phyloP scores from a whole-genome alignment of 2,797 vertebrate species.

The Numenius phaeopus region DNA sequence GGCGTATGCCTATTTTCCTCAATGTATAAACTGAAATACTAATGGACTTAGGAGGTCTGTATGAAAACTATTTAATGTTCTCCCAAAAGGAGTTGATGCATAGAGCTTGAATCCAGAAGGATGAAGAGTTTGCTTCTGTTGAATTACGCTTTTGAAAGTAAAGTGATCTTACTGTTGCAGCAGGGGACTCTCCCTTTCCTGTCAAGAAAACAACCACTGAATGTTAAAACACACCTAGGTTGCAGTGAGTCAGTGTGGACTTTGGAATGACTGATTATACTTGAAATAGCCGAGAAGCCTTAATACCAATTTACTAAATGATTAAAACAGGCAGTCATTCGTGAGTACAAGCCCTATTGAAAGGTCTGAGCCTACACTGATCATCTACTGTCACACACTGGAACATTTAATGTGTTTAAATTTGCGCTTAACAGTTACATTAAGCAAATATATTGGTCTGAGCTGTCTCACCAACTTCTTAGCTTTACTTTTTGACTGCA shows the following conservation, averaged over 20 bases:
- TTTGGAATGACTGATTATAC: conserved; percentile 29
- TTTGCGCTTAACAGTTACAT: background rate
- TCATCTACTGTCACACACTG: background rate
- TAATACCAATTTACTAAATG: background rate
- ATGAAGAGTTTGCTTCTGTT: background rate
- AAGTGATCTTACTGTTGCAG: conserved; percentile 4
- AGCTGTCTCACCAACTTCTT: background rate
- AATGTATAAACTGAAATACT: background rate
- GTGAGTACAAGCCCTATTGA: background rate
- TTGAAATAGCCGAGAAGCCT: background rate
- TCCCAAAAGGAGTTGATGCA: background rate
- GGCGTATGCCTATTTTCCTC: background rate
- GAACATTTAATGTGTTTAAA: background rate
- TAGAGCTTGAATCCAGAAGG: background rate
- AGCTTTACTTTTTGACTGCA: background rate
- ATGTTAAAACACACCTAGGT: conserved; percentile 48
- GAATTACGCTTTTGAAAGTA: background rate
- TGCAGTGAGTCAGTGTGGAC: conserved; percentile 53
- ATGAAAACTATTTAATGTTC: background rate
- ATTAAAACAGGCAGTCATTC: conserved; percentile 9
- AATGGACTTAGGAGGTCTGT: background rate
- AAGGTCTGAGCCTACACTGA: background rate
- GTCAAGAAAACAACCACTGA: conserved; percentile 42
- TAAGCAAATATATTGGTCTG: background rate
- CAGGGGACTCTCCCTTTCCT: conserved; percentile 53